Percentiles rank a stretch among this genome's conserved stretches.
phyloP scores from a whole-genome alignment of 2,797 vertebrate genomes.

The Carapus acus region DNA sequence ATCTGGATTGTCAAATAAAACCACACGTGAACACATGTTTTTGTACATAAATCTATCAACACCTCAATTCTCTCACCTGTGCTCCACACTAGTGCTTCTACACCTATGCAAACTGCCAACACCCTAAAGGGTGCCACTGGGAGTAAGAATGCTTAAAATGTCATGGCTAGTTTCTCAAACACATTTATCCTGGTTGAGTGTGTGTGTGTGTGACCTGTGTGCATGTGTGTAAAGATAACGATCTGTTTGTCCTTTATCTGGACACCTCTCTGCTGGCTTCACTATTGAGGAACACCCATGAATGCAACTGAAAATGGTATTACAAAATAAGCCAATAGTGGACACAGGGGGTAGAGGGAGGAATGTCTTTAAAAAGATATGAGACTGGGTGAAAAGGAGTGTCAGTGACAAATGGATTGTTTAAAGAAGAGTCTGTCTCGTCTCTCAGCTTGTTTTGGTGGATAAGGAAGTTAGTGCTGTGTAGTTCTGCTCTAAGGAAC shows the following conservation, averaged over 20 bases:
- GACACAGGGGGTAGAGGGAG: not conserved
- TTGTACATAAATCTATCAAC: no score
- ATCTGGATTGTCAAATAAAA: no score
- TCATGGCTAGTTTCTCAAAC: constrained; percentile 21
- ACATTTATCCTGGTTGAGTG: constrained; percentile 48
- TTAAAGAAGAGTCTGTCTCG: constrained; percentile 14
- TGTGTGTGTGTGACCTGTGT: not conserved
- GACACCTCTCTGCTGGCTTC: constrained; percentile 4
- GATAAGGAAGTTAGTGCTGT: constrained; percentile 26
- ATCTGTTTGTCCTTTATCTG: constrained; percentile 18
- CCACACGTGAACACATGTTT: no score
- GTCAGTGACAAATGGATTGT: constrained; percentile 10
- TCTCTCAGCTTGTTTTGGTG: constrained; percentile 28
- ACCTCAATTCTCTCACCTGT: constrained; percentile 8
- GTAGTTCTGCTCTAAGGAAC: constrained; percentile 22
- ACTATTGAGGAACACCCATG: constrained; percentile 15
- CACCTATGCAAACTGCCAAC: constrained; percentile 8
- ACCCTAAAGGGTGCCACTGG: constrained; percentile 17
- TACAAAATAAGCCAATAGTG: not conserved
- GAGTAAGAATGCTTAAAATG: constrained; percentile 40
- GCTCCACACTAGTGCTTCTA: constrained; percentile 12
- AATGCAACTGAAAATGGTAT: constrained; percentile 4
- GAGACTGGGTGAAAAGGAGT: no score
- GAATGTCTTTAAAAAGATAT: no score
- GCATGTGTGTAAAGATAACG: constrained; percentile 1